Conservation (phyloP, 1,140 invertebrate genomes). For the Heliconius himera region DNA sequence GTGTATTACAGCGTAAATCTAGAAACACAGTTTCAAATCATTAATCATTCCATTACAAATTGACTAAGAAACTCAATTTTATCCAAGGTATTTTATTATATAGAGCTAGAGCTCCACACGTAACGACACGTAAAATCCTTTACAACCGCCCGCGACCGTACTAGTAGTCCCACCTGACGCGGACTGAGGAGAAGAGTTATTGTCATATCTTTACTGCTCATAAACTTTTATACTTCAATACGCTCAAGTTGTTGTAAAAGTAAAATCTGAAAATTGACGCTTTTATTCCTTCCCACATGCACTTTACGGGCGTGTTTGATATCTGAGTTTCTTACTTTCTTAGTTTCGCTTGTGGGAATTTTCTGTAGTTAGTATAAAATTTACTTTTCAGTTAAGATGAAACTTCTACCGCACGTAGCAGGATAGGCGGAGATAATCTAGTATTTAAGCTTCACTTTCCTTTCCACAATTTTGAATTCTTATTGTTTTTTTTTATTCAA, state of each 20-base stretch:
- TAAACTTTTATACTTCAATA: constrained; percentile 4
- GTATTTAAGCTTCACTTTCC: no score
- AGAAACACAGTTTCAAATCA: no score
- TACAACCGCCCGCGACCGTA: neutral
- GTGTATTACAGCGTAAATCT: no score
- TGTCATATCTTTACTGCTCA: neutral
- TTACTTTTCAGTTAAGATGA: neutral
- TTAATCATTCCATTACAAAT: no score
- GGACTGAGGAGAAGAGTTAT: neutral
- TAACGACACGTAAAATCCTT: neutral
- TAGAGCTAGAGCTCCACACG: neutral
- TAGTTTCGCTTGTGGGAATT: neutral
- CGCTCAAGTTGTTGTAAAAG: neutral
- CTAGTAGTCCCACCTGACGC: neutral
- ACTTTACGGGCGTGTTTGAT: neutral
- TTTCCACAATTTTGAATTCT: no score
- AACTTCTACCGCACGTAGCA: no score
- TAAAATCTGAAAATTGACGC: neutral
- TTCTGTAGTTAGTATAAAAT: neutral
- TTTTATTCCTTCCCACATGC: neutral
- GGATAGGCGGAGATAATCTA: no score
- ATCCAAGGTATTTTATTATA: neutral
- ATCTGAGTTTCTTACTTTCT: neutral
- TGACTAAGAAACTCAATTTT: neutral
- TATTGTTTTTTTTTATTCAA: no score